A percentile compares a stretch with the other conserved stretches of the same genome.
Conservation (phyloP, 2,888 invertebrate species). For the Pegoplata infirma region DNA sequence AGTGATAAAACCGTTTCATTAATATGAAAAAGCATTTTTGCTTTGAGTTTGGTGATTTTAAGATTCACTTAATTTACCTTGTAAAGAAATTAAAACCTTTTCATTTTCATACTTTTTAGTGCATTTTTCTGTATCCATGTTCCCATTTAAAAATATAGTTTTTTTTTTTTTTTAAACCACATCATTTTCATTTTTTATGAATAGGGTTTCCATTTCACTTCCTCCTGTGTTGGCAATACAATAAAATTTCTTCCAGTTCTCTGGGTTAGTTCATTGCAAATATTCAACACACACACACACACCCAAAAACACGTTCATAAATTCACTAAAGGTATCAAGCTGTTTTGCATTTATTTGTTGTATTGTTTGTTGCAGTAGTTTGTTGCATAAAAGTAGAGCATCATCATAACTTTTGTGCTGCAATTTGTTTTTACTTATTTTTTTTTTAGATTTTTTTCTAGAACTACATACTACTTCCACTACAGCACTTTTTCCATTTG, state of each 20-base stretch:
- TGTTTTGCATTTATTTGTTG: constrained; percentile 15
- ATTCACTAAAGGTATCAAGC: neutral
- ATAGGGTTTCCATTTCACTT: constrained; percentile 18
- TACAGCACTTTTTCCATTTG: too few relatives aligned
- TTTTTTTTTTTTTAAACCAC: neutral
- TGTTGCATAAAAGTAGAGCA: constrained; percentile 18
- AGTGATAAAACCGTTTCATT: too few relatives aligned
- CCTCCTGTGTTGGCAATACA: constrained; percentile 21
- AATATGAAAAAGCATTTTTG: too few relatives aligned
- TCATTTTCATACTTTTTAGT: too few relatives aligned
- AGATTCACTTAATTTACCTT: too few relatives aligned
- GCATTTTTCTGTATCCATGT: neutral
- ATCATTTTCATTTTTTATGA: constrained; percentile 8
- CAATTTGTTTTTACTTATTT: neutral
- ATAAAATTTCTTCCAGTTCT: neutral
- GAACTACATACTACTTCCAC: neutral
- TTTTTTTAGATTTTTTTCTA: neutral
- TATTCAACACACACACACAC: neutral
- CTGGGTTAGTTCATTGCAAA: constrained; percentile 1
- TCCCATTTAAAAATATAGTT: neutral
- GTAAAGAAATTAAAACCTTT: too few relatives aligned
- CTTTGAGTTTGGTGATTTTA: too few relatives aligned
- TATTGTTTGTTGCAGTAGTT: constrained; percentile 16
- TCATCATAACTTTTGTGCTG: neutral
- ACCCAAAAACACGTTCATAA: neutral